Conservation (phyloP, 2,797 vertebrate species). For the Helostoma temminkii region DNA sequence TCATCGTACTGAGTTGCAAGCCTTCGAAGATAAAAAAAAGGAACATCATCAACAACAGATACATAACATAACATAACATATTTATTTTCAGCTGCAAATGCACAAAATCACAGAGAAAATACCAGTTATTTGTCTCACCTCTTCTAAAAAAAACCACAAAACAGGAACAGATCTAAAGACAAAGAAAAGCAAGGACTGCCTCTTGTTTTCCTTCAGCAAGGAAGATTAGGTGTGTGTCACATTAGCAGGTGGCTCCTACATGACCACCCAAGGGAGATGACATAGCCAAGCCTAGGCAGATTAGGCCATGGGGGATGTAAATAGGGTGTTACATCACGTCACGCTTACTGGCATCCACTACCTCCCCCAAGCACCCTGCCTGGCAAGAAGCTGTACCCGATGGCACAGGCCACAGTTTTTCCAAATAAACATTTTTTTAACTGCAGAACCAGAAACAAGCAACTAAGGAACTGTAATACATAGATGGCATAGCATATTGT, state of each 20-base stretch:
- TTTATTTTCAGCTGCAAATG: neutral
- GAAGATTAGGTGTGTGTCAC: constrained; percentile 58
- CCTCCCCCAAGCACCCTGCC: constrained; percentile 42
- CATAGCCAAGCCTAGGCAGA: constrained; percentile 67
- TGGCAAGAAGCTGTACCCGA: constrained; percentile 56
- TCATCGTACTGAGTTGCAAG: neutral
- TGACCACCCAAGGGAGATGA: constrained; percentile 69
- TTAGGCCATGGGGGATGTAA: constrained; percentile 75
- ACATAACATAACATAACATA: too few relatives aligned
- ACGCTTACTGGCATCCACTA: constrained; percentile 61
- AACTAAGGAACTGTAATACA: neutral
- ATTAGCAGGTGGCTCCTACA: constrained; percentile 45
- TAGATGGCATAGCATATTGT: neutral
- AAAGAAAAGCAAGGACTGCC: neutral
- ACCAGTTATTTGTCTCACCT: neutral
- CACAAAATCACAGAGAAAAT: neutral
- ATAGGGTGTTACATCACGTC: constrained; percentile 79
- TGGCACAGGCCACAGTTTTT: constrained; percentile 3
- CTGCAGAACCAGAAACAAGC: neutral
- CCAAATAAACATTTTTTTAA: constrained; percentile 16
- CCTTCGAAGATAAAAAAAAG: constrained; percentile 35
- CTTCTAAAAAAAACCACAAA: neutral
- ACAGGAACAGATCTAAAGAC: neutral
- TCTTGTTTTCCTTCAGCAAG: constrained; percentile 40
- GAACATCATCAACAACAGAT: neutral